phyloP scores from a whole-genome alignment of 2,888 invertebrate species.

The Caradrina clavipalpis region DNA sequence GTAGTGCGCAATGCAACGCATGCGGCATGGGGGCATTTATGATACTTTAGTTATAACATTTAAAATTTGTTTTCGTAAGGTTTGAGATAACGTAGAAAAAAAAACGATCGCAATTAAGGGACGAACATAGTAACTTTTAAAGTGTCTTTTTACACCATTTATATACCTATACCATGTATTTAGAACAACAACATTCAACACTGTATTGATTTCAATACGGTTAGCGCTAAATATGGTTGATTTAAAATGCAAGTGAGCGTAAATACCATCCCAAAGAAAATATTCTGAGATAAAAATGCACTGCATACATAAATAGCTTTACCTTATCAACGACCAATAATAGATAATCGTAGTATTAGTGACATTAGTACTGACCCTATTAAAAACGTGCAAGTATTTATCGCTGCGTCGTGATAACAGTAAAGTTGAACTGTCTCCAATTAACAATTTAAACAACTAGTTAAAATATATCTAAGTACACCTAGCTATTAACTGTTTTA shows the following conservation, averaged over 20 bases:
- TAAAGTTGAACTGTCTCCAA: not conserved
- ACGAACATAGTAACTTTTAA: no score
- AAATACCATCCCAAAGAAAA: not conserved
- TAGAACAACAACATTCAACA: no score
- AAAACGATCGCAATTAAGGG: no score
- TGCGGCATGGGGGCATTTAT: no score
- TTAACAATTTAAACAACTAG: not conserved
- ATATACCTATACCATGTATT: no score
- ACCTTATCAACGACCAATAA: constrained; percentile 68
- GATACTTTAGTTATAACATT: no score
- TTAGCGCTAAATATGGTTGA: no score
- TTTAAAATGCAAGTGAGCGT: not conserved
- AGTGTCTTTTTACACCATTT: no score
- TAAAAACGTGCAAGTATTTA: constrained; percentile 46
- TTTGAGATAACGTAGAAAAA: no score
- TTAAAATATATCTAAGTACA: not conserved
- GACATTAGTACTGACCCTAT: constrained; percentile 60
- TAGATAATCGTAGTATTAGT: constrained; percentile 61
- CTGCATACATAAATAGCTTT: constrained; percentile 62
- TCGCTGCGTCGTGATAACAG: constrained; percentile 30
- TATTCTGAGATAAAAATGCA: constrained; percentile 49
- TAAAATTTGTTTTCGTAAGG: no score
- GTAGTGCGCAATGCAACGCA: no score
- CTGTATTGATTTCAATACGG: no score
- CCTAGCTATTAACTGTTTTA: not conserved